phyloP scores from a whole-genome alignment of 2,113 vertebrate species.

The Pseudorectes ferrugineus region DNA sequence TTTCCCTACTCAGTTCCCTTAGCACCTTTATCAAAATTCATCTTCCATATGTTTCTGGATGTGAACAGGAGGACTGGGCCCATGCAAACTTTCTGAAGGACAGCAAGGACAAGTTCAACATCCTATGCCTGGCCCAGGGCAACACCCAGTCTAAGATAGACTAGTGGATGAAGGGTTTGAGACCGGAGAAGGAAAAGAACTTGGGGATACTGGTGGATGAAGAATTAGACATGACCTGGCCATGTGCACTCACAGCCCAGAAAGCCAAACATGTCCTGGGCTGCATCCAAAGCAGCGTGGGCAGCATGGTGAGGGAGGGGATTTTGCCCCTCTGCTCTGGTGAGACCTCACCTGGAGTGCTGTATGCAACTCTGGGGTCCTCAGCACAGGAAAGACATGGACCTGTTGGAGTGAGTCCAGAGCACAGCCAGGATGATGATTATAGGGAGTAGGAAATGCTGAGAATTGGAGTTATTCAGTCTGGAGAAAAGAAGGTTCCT shows the following conservation, averaged over 20 bases:
- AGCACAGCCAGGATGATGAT: not conserved
- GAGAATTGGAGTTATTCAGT: not conserved
- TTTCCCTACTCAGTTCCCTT: not conserved
- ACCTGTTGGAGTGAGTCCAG: not conserved
- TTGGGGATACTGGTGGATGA: not conserved
- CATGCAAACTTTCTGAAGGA: not conserved
- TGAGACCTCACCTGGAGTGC: not conserved
- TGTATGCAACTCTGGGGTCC: not conserved
- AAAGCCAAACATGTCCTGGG: not conserved
- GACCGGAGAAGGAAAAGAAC: not conserved
- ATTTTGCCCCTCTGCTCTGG: not conserved
- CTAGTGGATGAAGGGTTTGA: not conserved
- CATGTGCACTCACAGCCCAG: not conserved
- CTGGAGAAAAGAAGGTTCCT: not conserved
- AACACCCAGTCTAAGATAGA: not conserved
- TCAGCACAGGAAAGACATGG: not conserved
- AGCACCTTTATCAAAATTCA: not conserved
- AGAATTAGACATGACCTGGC: not conserved
- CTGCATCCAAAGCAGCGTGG: accelerated
- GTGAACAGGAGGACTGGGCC: not conserved
- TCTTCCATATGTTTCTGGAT: not conserved
- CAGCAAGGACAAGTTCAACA: not conserved
- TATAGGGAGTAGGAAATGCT: not conserved
- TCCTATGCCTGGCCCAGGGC: not conserved
- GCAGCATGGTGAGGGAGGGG: accelerated